Conservation (phyloP, 2,888 invertebrate species). For the Chouioia cunea region DNA sequence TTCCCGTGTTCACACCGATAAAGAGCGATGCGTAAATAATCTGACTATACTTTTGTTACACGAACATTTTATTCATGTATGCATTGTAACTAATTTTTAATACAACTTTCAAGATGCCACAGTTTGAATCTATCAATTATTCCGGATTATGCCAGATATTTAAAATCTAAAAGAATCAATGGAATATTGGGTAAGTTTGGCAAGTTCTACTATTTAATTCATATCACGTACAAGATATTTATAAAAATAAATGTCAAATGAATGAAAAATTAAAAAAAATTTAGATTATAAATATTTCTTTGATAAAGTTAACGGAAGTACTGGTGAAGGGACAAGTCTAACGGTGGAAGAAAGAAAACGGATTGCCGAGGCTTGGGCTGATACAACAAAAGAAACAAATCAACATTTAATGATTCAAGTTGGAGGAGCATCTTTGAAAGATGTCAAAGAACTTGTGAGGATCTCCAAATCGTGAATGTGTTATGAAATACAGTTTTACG, state of each 20-base stretch:
- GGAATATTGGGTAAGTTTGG: conserved; percentile 75
- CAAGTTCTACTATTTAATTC: not conserved
- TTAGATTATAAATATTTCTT: not conserved
- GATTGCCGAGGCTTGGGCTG: conserved; percentile 76
- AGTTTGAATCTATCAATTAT: conserved; percentile 67
- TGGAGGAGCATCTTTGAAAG: conserved; percentile 78
- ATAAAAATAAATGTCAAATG: too few relatives aligned
- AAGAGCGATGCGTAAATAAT: conserved; percentile 70
- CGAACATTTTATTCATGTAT: not conserved
- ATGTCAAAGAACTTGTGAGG: conserved; percentile 76
- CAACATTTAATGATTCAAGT: conserved; percentile 80
- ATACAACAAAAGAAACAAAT: conserved; percentile 70
- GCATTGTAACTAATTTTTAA: not conserved
- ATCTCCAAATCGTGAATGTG: not conserved
- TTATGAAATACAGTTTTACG: not conserved
- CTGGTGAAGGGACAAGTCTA: conserved; percentile 81
- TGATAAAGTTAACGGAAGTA: conserved; percentile 80
- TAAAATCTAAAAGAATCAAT: conserved; percentile 74
- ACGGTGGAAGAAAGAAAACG: conserved; percentile 77
- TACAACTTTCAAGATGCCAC: conserved; percentile 22
- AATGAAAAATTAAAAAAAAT: not conserved
- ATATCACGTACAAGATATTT: not conserved
- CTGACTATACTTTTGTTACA: conserved; percentile 44
- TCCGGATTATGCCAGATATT: conserved; percentile 75
- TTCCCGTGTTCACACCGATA: conserved; percentile 80